Conservation (phyloP, 2,113 vertebrate species). For the Lycocorax pyrrhopterus region DNA sequence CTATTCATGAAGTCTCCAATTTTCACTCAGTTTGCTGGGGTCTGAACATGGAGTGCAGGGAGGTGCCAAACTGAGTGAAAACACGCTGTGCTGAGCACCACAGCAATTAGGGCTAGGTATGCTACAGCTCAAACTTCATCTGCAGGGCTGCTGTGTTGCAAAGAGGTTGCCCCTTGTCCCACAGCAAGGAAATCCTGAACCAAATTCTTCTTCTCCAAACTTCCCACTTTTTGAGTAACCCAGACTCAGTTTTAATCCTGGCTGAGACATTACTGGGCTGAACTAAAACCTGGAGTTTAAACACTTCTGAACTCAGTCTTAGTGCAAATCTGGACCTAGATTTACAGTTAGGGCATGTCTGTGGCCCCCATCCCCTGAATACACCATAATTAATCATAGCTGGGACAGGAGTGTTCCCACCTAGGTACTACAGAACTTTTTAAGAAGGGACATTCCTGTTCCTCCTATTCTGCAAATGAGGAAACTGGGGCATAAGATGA, state of each 20-base stretch:
- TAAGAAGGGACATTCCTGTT: neutral
- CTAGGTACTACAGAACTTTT: neutral
- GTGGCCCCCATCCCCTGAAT: neutral
- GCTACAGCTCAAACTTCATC: neutral
- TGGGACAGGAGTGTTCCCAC: rapidly evolving
- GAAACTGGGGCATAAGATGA: neutral
- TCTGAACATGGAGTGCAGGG: neutral
- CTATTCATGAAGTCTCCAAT: neutral
- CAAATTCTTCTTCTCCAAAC: neutral
- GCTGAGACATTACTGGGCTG: neutral
- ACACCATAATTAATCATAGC: neutral
- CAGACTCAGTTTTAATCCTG: neutral
- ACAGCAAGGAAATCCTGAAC: neutral
- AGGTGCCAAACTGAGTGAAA: neutral
- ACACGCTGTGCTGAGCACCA: neutral
- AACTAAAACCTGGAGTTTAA: neutral
- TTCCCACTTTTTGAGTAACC: neutral
- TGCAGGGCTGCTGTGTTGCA: neutral
- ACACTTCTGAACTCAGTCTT: neutral
- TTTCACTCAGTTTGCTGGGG: neutral
- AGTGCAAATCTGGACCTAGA: neutral
- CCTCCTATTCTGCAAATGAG: neutral
- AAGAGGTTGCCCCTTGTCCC: neutral
- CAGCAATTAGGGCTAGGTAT: neutral
- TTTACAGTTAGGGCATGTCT: neutral